Percentiles rank a stretch among this genome's conserved stretches.
These are phyloP conservation scores for Takifugu ocellatus DNA, from an alignment of 2,797 vertebrate species.

Conservation along the genomic window DNA sequence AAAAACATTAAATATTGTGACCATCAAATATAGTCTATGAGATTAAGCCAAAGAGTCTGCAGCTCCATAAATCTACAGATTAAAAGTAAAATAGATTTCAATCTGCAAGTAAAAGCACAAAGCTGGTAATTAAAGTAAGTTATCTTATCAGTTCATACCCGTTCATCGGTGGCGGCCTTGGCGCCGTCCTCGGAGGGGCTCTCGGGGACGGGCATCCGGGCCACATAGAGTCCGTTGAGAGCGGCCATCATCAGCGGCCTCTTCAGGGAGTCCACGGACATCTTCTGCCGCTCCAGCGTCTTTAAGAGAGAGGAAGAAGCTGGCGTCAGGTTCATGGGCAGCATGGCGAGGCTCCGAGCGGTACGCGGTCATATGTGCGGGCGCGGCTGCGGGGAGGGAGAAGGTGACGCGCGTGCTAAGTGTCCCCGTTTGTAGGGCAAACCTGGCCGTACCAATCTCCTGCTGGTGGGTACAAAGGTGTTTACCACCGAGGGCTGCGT, in stretches of 20 bases:
- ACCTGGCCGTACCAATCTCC: conserved; percentile 23
- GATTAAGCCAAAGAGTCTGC: conserved; percentile 4
- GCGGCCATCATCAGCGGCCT: conserved; percentile 95
- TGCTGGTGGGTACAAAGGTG: conserved; percentile 52
- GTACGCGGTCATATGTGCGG: not conserved
- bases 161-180: conserved; percentile 87
- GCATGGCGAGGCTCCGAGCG: conserved; percentile 45
- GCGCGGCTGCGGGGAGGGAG: conserved; percentile 22
- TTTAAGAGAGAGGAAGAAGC: conserved; percentile 73
- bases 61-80: not conserved
- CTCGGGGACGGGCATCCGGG: conserved; percentile 85
- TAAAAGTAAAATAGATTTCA: not conserved
- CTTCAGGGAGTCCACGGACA: conserved; percentile 95
- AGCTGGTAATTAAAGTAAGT: not conserved
- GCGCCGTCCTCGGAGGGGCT: conserved; percentile 77
- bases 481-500: conserved; percentile 39
- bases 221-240: conserved; percentile 89
- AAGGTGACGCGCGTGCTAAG: not conserved
- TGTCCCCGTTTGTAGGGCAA: conserved; percentile 18
- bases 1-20: conserved; percentile 20
- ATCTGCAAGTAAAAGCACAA: not conserved
- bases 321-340: conserved; percentile 76
- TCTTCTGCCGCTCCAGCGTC: conserved; percentile 97
- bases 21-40: not conserved
- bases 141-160: conserved; percentile 75